Base-by-base conservation (phyloP, 30 jellyfish, hydroid and myxozoan genomes). In the Aurelia sp. region DNA sequence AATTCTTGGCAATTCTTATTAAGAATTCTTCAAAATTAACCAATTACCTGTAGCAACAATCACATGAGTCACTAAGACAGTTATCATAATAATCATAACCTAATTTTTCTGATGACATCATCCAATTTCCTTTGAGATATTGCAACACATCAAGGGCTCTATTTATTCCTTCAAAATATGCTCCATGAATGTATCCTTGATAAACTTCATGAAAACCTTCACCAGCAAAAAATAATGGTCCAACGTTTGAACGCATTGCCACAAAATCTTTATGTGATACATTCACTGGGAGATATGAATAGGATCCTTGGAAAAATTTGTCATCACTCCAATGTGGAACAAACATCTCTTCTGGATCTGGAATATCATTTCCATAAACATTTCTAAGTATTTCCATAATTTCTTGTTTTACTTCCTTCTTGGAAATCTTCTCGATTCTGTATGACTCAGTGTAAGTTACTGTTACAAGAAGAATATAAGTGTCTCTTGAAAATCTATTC, bases 161-260 rank as follows among this genome's bases (percentile, higher is more conserved):
- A 64, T 74, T 76, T 35, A 19, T 55, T 0, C 88, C 95, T 33
- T 85, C 88, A 64, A 24, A 85, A 63, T 35, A 85, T 63, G 95
- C 95, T 19, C 95, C 95, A 74, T 85, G 95, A 19, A 85, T 22
- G 21, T 73, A 85, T 12, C 95, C 88, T 21, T 74, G 95, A 83
- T 85, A 74, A 8, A 65, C 63, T 66, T 85, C 95, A 85, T 85
- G 95, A 4, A 78, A 18, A 15, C 90, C 95, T 65, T 85, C 95
- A 16, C 95, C 95, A 4, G 95, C 95, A 64, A 85, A 85, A 67
- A 70, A 74, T 11, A 85, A 4, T 62, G 95, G 95, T 33, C 95
- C 95, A 61, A 85, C 90, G 27, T 74, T 64, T 40, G 89, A 81
- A 2, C 73, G 77, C 69, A 85, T 24, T 15, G 86, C 83, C 21